Base-by-base conservation (phyloP, 1,140 invertebrate genomes). In the Ips nitidus region DNA sequence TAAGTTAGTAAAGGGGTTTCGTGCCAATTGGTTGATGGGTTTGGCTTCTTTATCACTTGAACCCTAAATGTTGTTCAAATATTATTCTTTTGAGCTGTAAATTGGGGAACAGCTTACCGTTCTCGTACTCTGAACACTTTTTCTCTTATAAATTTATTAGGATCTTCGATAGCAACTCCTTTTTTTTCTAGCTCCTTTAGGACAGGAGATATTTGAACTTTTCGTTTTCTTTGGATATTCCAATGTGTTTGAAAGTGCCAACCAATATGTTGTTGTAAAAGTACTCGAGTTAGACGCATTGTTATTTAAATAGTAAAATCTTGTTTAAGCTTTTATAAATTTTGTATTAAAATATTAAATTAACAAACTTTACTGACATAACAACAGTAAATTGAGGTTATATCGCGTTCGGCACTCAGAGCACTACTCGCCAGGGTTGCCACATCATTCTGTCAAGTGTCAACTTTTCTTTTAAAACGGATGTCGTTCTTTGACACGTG, bases 231-330 rank as follows among this genome's bases (percentile, higher is more conserved):
- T 79, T 89, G 85, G 4, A 84, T 66, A 63, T 83, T 76, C 91
- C 91, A 92, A 78, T 90, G 83, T 61, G 82, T 85, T 77, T 86
- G 88, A 60, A 88, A 86, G 80, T 86, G 85, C 82, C 88, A 86
- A 42, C 84, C 88, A 73, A 91, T 84, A 77, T 91, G 88, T 74
- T 91, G 89, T 57, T 85, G 82, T 41, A 76, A 83, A 62, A 91
- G 77, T 45, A 84, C 77, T 67, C 82, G 80, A 3, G 88, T 86
- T 52, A 90, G 72, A 72, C 85, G 86, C 90, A 92, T 92, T 73
- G 45, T 22, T 22, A 22, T 22, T 22, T 22, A 22, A 22, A 22
- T 22, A 22, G 22, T 22, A 22, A 22, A 22, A 22, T 22, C 0
- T 22, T 22, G 22, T 22, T 22, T 22, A 22, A 22, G 22, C 22